Evolutionary conservation across 2,113 vertebrate genomes (phyloP).

Genomic region (human (Homo sapiens)): DNA sequence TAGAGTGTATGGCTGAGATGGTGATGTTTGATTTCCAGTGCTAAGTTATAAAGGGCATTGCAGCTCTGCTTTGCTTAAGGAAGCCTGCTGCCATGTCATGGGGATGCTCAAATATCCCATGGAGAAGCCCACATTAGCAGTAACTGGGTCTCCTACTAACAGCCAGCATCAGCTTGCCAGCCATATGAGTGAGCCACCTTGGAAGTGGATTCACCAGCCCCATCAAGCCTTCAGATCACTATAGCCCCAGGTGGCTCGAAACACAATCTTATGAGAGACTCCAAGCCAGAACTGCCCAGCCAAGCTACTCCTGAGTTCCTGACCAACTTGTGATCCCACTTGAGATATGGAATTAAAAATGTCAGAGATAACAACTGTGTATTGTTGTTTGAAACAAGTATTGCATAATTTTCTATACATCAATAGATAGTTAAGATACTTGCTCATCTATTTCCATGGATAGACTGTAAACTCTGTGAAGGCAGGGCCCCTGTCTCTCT

Average conservation of each 20-base stretch:
- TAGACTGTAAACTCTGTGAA: neutral
- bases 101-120: neutral
- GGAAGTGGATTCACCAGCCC: neutral
- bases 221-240: neutral
- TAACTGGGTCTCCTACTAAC: neutral
- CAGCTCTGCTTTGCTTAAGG: neutral
- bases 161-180: neutral
- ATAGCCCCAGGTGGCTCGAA: no score
- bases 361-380: neutral
- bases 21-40: neutral
- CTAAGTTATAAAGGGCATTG: neutral
- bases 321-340: neutral
- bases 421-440: neutral
- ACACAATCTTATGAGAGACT: neutral
- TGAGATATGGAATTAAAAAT: neutral
- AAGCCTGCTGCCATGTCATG: neutral
- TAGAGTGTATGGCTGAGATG: neutral
- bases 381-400: neutral
- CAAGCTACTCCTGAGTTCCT: neutral
- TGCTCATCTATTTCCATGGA: neutral
- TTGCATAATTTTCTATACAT: neutral
- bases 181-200: neutral
- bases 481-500: neutral
- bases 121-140: neutral
- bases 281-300: neutral